A percentile compares a stretch with the other conserved stretches of the same genome.
Conservation (phyloP, 2,113 vertebrate species). For the Xiphophorus couchianus region DNA sequence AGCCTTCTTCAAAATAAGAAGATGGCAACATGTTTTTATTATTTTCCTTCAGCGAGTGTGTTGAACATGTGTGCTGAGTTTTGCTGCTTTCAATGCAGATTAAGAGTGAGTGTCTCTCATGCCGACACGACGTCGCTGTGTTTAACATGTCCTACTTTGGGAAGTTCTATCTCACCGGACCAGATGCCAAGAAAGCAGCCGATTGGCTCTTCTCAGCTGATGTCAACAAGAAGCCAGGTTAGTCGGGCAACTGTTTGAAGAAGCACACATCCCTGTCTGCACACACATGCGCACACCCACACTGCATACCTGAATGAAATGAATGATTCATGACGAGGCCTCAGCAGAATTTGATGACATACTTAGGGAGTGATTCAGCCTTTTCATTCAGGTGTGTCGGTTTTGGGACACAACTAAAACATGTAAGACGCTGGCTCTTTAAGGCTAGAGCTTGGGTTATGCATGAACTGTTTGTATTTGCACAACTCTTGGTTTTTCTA, state of each 20-base stretch:
- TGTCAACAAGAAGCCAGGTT: slow-evolving; percentile 90
- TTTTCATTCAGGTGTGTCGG: not conserved
- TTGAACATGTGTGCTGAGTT: slow-evolving; percentile 7
- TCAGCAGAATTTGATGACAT: not conserved
- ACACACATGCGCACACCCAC: not conserved
- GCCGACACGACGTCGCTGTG: slow-evolving; percentile 85
- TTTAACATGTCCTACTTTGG: slow-evolving; percentile 99
- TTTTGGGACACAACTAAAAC: not conserved
- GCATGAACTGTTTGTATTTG: too few relatives aligned
- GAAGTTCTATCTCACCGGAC: slow-evolving; percentile 95
- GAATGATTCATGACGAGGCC: not conserved
- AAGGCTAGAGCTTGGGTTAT: not conserved
- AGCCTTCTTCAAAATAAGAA: slow-evolving; percentile 16
- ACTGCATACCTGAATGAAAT: not conserved
- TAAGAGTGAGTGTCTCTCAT: slow-evolving; percentile 88
- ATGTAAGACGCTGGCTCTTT: not conserved
- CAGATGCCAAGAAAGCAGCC: slow-evolving; percentile 88
- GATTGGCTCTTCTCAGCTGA: slow-evolving; percentile 96
- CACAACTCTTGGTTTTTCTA: not conserved
- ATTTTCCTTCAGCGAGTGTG: not conserved
- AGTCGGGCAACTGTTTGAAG: slow-evolving; percentile 8
- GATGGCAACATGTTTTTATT: not conserved
- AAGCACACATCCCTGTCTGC: not conserved
- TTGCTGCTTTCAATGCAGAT: slow-evolving; percentile 80
- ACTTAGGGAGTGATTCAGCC: not conserved